phyloP scores from a whole-genome alignment of 2,797 vertebrate species.

The Iguana delicatissima region DNA sequence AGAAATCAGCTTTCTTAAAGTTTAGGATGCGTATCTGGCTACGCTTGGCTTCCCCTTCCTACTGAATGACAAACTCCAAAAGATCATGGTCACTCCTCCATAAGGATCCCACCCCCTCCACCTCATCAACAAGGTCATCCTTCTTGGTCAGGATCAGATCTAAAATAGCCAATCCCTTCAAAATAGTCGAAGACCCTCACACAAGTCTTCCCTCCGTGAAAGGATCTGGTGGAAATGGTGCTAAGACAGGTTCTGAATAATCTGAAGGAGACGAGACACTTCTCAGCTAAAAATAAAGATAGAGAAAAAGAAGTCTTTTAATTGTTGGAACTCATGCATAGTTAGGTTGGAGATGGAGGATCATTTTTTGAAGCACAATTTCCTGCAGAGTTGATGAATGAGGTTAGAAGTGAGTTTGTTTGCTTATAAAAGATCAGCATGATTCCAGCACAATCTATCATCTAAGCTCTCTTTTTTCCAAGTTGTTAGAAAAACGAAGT shows the following conservation, averaged over 20 bases:
- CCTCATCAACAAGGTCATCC: too few relatives aligned
- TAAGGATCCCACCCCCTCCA: too few relatives aligned
- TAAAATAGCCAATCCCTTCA: too few relatives aligned
- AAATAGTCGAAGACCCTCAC: too few relatives aligned
- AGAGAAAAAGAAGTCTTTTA: background rate
- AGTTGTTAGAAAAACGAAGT: constrained; percentile 32
- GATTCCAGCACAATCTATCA: background rate
- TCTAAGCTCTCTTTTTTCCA: constrained; percentile 36
- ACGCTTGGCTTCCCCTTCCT: too few relatives aligned
- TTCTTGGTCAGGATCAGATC: too few relatives aligned
- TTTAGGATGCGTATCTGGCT: too few relatives aligned
- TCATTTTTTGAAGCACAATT: constrained; percentile 7
- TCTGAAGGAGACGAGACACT: background rate
- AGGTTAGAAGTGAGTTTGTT: background rate
- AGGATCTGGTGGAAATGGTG: background rate
- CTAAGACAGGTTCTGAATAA: background rate
- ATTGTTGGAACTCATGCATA: background rate
- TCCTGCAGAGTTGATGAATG: background rate
- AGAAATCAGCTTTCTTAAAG: too few relatives aligned
- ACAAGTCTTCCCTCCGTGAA: background rate
- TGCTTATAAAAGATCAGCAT: background rate
- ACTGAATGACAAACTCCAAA: too few relatives aligned
- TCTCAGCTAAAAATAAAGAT: background rate
- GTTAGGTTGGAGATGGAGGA: background rate
- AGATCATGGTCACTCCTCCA: too few relatives aligned